These are phyloP conservation scores for Strix aluco DNA, from an alignment of 2,113 vertebrate species.

Conservation along the genomic window DNA sequence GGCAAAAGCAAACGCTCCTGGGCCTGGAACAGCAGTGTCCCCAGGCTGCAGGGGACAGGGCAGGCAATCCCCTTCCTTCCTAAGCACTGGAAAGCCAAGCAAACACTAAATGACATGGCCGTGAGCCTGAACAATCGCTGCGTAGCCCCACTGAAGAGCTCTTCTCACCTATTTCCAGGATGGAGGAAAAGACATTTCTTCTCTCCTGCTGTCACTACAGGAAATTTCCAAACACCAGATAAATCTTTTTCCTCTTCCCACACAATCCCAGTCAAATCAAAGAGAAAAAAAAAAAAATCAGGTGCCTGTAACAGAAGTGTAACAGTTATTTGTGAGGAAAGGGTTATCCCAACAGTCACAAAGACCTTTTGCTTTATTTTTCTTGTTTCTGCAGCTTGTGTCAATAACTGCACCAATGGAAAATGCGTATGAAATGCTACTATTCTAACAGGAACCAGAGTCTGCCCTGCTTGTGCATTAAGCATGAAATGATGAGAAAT, in stretches of 20 bases:
- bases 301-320: not conserved
- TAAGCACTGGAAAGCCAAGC: not conserved
- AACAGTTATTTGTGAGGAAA: not conserved
- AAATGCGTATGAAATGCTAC: not conserved
- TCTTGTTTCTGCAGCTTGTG: not conserved
- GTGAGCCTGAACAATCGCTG: rapidly evolving
- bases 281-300: not conserved
- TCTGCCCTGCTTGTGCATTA: not conserved
- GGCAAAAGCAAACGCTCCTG: not conserved
- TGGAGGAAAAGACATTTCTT: not conserved
- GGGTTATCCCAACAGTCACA: not conserved
- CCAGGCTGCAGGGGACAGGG: not conserved
- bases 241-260: not conserved
- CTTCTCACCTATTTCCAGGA: not conserved
- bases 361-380: not conserved
- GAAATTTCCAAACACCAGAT: not conserved
- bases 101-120: not conserved
- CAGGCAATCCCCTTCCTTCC: not conserved
- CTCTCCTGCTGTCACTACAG: not conserved
- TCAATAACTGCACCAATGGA: not conserved
- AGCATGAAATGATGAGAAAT: conserved; percentile 4
- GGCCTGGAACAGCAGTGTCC: not conserved
- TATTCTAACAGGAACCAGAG: not conserved
- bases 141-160: not conserved
- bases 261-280: not conserved